Evolutionary conservation across 2,113 vertebrate species (phyloP).

Genomic region (Toxotes jaculatrix): DNA sequence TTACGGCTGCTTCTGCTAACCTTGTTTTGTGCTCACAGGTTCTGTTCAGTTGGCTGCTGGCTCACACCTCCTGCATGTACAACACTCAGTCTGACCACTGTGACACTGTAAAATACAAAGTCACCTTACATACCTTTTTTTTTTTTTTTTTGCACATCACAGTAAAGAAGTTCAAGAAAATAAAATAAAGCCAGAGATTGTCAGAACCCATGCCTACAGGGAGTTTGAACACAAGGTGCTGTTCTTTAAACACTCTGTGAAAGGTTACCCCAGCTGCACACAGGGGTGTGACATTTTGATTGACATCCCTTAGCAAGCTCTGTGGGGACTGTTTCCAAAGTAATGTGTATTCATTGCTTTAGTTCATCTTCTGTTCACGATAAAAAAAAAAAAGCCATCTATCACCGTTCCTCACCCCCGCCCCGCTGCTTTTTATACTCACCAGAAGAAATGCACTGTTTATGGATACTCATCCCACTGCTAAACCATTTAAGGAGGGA

Average conservation of each 20-base stretch:
- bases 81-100: conserved; percentile 10
- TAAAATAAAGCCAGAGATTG: background rate
- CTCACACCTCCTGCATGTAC: conserved; percentile 16
- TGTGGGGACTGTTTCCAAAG: conserved; percentile 27
- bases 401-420: background rate
- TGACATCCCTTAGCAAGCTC: conserved; percentile 33
- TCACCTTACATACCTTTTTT: conserved; percentile 3
- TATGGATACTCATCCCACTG: background rate
- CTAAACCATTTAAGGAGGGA: background rate
- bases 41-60: background rate
- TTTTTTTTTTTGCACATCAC: too few species aligned
- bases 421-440: conserved; percentile 15
- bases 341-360: conserved; percentile 4
- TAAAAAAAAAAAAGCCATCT: background rate
- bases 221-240: conserved; percentile 33
- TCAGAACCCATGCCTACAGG: background rate
- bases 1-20: conserved; percentile 20
- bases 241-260: conserved; percentile 30
- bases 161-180: conserved; percentile 24
- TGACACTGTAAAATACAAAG: conserved; percentile 25
- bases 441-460: conserved; percentile 12
- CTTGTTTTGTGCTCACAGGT: conserved; percentile 19
- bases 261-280: conserved; percentile 27
- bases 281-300: conserved; percentile 30
- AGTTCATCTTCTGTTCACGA: conserved; percentile 3